These are phyloP conservation scores for Paramormyrops hopkinsi DNA, from an alignment of 2,797 vertebrate species.

Conservation along the genomic window DNA sequence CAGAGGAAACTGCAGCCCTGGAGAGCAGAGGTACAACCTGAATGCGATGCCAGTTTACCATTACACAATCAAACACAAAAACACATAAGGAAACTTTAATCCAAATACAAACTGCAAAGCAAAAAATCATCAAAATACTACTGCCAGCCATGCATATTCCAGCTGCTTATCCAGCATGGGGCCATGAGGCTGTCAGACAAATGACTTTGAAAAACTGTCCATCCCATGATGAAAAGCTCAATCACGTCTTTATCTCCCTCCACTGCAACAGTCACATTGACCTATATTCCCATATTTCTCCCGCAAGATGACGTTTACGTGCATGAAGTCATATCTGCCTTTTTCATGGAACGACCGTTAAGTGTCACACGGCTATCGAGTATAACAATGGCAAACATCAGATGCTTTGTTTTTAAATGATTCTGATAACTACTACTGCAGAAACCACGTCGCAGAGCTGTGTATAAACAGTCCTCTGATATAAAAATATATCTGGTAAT, in stretches of 20 bases:
- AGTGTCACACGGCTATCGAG: background rate
- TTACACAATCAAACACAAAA: background rate
- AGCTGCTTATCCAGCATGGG: background rate
- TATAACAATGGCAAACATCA: background rate
- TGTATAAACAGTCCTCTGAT: conserved; percentile 14
- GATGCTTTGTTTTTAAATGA: background rate
- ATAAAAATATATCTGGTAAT: conserved; percentile 21
- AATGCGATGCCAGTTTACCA: background rate
- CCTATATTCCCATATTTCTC: conserved; percentile 1
- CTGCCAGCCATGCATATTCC: background rate
- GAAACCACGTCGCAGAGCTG: background rate
- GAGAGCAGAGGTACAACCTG: background rate
- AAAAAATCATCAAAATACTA: background rate
- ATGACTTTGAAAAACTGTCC: background rate
- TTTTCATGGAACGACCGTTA: background rate
- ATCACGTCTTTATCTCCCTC: background rate
- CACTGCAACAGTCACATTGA: background rate
- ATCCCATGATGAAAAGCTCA: background rate
- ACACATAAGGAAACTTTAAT: background rate
- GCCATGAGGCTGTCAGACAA: background rate
- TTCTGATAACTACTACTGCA: background rate
- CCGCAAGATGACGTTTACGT: background rate
- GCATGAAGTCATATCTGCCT: background rate
- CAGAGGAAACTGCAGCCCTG: background rate
- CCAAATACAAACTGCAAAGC: background rate